phyloP scores from a whole-genome alignment of 2,888 invertebrate genomes.

The Diogma glabrata region DNA sequence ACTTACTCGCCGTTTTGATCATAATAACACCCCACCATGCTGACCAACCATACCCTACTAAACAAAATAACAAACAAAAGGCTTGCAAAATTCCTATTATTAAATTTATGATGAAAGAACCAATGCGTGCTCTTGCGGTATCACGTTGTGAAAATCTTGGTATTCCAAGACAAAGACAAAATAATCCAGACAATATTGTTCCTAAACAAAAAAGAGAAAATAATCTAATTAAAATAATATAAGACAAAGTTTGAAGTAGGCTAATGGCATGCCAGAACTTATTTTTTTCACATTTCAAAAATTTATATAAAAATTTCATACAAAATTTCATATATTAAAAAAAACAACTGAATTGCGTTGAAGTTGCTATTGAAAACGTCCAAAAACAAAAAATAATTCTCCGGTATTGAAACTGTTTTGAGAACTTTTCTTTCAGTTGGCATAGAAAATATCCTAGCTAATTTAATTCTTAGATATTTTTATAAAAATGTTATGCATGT shows the following conservation, averaged over 20 bases:
- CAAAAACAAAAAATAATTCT: too few species aligned
- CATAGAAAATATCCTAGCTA: too few species aligned
- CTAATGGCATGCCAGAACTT: too few species aligned
- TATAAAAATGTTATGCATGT: too few species aligned
- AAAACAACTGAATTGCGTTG: too few species aligned
- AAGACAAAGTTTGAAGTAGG: not conserved
- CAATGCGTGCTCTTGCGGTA: constrained; percentile 60
- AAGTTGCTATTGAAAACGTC: too few species aligned
- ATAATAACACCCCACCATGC: constrained; percentile 96
- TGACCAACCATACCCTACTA: constrained; percentile 97
- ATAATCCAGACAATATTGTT: constrained; percentile 77
- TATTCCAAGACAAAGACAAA: constrained; percentile 79
- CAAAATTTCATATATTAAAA: too few species aligned
- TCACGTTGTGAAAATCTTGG: constrained; percentile 77
- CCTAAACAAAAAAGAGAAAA: constrained; percentile 44
- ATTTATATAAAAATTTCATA: too few species aligned
- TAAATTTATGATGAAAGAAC: constrained; percentile 73
- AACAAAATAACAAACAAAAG: constrained; percentile 87
- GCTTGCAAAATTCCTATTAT: constrained; percentile 80
- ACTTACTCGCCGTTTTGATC: constrained; percentile 79
- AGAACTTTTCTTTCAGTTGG: too few species aligned
- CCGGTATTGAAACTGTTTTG: too few species aligned
- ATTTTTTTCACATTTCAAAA: too few species aligned
- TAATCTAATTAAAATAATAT: not conserved
- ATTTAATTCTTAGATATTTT: too few species aligned